Base-by-base conservation (phyloP, 2,797 vertebrate genomes). In the Acanthornis magna region DNA sequence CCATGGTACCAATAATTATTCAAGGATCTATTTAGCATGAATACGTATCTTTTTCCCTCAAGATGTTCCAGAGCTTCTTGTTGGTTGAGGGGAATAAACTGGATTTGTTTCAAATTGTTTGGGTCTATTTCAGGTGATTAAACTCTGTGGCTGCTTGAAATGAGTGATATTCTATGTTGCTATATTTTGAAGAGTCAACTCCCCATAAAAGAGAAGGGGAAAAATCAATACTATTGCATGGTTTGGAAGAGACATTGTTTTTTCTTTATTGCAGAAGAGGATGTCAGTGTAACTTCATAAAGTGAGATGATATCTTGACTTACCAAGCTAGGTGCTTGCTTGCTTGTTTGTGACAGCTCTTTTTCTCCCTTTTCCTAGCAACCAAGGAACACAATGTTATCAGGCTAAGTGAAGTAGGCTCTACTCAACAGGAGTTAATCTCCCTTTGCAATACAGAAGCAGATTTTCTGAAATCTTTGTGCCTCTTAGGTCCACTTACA, bases 201-300 rank as follows among this genome's bases (percentile, higher is more conserved):
- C 16, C 18, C 21, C 0, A 34, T 13, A 45, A 60, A 67, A 65
- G 70, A 51, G 7, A 30, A 7, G 0, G 2, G 1, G 4, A 1
- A 50, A 89, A 87, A 34, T 63, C 51, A 89, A 30, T 83, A 85
- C 71, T 58, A 42, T 40, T 43, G 14, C 27, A 36, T 26, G 29
- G 7, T 63, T 77, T 84, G 40, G 50, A 83, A 88, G 77, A 71
- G 1, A 30, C 22, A 20, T 55, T 65, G 48, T 38, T 88, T 85
- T 87, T 80, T 78, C 62, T 70, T 78, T 87, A 45, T 60, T 47
- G 42, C 23, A 77, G 40, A 85, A 87, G 4, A 77, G 13, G 11
- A 63, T 79, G 53, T 70, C 45, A 57, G 13, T 36, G 32, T 66
- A 75, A 94, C 85, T 88, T 88, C 70, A 84, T 48, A 34, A 95